Evolutionary conservation across 2,113 vertebrate genomes (phyloP).

Genomic region (Chionomys nivalis): DNA sequence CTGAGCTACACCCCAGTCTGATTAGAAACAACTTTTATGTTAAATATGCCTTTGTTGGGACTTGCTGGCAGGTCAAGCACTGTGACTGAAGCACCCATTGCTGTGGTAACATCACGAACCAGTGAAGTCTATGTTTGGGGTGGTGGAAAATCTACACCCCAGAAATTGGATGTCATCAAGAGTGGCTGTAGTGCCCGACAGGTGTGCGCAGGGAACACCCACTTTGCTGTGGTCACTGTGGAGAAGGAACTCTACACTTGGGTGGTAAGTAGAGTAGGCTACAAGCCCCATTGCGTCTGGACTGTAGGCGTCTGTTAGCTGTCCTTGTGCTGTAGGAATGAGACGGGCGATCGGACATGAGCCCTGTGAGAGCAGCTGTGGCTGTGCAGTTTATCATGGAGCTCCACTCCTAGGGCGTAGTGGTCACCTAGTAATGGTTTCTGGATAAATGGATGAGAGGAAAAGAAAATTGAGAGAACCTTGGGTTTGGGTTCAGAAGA

Average conservation of each 20-base stretch:
- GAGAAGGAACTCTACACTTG: constrained; percentile 99
- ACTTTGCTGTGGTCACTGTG: constrained; percentile 98
- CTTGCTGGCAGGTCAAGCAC: constrained; percentile 90
- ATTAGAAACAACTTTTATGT: constrained; percentile 45
- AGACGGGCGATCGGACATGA: not conserved
- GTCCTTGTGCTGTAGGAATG: not conserved
- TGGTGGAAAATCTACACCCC: constrained; percentile 97
- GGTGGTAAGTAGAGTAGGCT: constrained; percentile 91
- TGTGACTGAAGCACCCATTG: constrained; percentile 92
- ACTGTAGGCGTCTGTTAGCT: not conserved
- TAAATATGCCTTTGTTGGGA: constrained; percentile 72
- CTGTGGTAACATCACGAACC: constrained; percentile 96
- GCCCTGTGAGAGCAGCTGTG: not conserved
- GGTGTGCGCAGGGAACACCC: constrained; percentile 97
- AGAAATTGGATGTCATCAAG: constrained; percentile 97
- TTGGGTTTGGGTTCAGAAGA: not conserved
- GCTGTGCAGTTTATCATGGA: constrained; percentile 5
- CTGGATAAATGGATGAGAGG: not conserved
- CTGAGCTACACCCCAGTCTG: constrained; percentile 24
- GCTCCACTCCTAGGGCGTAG: not conserved
- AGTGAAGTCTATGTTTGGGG: constrained; percentile 99
- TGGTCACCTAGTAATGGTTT: not conserved
- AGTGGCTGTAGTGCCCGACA: constrained; percentile 96
- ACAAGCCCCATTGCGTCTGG: not conserved
- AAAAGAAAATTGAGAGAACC: not conserved